Conservation (phyloP, 2,888 invertebrate genomes). For the Napeogenes inachia region DNA sequence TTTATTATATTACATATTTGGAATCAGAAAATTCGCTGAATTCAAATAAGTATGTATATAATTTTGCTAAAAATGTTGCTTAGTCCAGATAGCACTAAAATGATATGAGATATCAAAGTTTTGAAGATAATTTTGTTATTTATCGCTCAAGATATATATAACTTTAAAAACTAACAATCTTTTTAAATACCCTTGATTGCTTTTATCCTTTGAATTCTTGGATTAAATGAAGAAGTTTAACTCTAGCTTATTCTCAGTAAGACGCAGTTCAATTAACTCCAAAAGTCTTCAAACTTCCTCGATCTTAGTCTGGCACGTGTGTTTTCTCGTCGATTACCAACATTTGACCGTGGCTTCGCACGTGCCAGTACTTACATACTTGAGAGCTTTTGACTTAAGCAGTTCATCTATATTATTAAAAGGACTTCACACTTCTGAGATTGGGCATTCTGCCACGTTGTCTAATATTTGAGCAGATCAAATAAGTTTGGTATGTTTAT, state of each 20-base stretch:
- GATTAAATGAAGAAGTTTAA: no score
- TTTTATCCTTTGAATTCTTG: no score
- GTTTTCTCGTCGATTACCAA: conserved; percentile 12
- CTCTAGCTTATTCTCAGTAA: background rate
- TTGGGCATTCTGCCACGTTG: conserved; percentile 9
- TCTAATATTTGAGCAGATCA: background rate
- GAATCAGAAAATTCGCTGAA: no score
- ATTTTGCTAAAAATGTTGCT: no score
- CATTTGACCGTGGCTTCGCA: conserved; percentile 19
- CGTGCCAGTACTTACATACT: conserved; percentile 20
- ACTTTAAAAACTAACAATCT: no score
- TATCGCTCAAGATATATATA: no score
- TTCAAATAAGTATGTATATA: no score
- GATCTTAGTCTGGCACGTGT: conserved; percentile 10
- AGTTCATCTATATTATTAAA: conserved; percentile 18
- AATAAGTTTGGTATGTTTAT: background rate
- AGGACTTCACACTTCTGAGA: conserved; percentile 5
- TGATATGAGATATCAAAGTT: no score
- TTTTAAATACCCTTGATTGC: no score
- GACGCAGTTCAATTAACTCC: conserved; percentile 14
- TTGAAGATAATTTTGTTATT: no score
- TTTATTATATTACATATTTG: no score
- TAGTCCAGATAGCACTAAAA: no score
- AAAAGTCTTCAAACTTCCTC: conserved; percentile 7
- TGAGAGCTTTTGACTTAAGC: conserved; percentile 21